Evolutionary conservation across 2,888 invertebrate genomes (phyloP), one percentile per base, ranked within the genome.

Genomic region (Tricholauxania praeusta): DNA sequence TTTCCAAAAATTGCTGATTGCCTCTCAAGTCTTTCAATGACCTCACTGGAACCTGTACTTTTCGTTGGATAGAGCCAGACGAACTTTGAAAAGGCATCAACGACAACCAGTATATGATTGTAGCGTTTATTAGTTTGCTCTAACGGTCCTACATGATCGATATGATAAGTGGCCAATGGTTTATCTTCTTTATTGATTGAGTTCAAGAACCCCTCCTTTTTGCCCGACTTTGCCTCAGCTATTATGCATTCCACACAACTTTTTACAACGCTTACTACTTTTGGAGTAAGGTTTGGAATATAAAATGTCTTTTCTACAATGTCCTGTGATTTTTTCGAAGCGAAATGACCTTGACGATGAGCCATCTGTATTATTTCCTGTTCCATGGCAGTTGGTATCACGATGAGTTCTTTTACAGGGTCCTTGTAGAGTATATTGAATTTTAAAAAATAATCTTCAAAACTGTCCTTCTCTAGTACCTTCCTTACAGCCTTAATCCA

Each of bases 111-210:
- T 1, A 86, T 81, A 59, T 86, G 76, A 55, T 82, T 83, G 55
- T 84, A 84, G 6, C 72, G 68, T 69, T 84, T 85, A 2, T 76
- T 78, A 0, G 83, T 85, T 8, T 71, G 75, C 0, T 78, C 75
- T 72, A 84, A 65, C 1, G 84, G 84, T 6, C 85, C 85, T 1
- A 86, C 53, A 63, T 87, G 86, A 57, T 86, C 86, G 6, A 83
- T 66, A 63, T 85, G 83, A 12, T 78, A 81, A 0, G 83, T 84
- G 15, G 79, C 53, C 12, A 85, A 63, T 4, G 84, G 85, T 3
- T 55, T 60, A 0, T 77, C 71, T 4, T 39, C 57, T 49, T 75
- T 72, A 8, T 55, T 32, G 1, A 72, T 75, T 2, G 72, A 63
- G 12, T 14, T 28, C 32, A 73, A 53, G 8, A 73, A 48, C 10